Conservation (phyloP, 2,797 vertebrate genomes). For the Pelochelys cantorii region DNA sequence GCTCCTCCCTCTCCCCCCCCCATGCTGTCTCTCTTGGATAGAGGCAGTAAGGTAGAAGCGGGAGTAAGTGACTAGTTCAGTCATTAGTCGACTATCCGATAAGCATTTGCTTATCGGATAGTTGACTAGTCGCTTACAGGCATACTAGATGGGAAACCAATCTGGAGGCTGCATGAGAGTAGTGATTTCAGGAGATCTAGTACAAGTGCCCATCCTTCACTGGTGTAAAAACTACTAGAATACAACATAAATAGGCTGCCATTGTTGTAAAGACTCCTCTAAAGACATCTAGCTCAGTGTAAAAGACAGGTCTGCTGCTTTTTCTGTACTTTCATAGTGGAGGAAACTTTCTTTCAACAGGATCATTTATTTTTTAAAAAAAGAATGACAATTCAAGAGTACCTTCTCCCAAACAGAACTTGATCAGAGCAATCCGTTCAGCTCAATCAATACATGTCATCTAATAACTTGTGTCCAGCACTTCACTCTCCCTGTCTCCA, state of each 20-base stretch:
- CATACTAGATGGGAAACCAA: neutral
- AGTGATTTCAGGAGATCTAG: neutral
- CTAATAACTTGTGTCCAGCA: neutral
- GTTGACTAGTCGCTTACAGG: no score
- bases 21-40: no score
- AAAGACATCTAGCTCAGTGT: neutral
- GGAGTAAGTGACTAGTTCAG: no score
- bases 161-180: neutral
- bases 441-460: conserved; percentile 1
- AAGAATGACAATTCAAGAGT: conserved; percentile 34
- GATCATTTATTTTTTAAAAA: conserved; percentile 75
- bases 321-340: neutral
- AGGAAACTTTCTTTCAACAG: conserved; percentile 28
- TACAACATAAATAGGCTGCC: neutral
- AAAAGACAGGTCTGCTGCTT: neutral
- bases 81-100: no score
- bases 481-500: neutral
- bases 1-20: no score
- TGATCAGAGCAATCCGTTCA: neutral
- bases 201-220: neutral
- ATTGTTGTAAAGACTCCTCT: neutral
- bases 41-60: no score
- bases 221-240: neutral
- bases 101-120: no score
- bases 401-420: conserved; percentile 37